Evolutionary conservation across 53 echinoderm and acorn worm genomes (phyloP), one percentile per base, ranked within the genome.

Genomic region (Zoroaster sp.): DNA sequence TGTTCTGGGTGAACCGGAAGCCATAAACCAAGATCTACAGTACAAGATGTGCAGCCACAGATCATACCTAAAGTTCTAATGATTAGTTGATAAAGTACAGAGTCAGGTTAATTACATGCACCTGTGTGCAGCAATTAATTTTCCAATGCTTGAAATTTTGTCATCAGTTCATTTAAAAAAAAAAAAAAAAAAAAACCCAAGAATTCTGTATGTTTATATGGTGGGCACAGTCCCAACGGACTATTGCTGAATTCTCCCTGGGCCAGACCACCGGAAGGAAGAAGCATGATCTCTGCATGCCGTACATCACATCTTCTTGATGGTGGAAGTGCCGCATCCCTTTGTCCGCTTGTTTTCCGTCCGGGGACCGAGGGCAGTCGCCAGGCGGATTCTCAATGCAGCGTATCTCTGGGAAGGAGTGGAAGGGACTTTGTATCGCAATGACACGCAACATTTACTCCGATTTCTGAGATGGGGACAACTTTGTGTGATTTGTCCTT

Each of bases 361-460:
- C n/a, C n/a, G n/a, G n/a, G n/a, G 55, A n/a, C 55, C 55, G 37
- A 34, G 18, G 12, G 1, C 31, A 14, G 78, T 78, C 77, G 77
- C 53, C 54, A 15, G 33, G 77, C 53, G 54, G 32, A 40, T 28
- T 18, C 77, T 77, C 77, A 77, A 35, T 28, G 1, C 35, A 5
- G 33, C 53, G 77, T 77, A 33, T 14, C 39, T 2, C 5, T 34
- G n/a, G 37, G 44, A 30, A 47, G 36, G 75, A 43, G 59, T 53
- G 54, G 78, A 54, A 54, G 55, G 55, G 74, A 66, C 65, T 81
- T 38, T 44, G 38, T 81, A n/a, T 40, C 20, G 81, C 54, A 63
- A 8, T 23, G 81, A 67, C 67, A 81, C 67, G 81, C 66, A 42
- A 66, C 81, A 66, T 81, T 81, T 81, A 81, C 67, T 7, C 13